These are phyloP conservation scores for Notarius lentiginosus DNA, from an alignment of 2,113 vertebrate species.

Conservation along the genomic window DNA sequence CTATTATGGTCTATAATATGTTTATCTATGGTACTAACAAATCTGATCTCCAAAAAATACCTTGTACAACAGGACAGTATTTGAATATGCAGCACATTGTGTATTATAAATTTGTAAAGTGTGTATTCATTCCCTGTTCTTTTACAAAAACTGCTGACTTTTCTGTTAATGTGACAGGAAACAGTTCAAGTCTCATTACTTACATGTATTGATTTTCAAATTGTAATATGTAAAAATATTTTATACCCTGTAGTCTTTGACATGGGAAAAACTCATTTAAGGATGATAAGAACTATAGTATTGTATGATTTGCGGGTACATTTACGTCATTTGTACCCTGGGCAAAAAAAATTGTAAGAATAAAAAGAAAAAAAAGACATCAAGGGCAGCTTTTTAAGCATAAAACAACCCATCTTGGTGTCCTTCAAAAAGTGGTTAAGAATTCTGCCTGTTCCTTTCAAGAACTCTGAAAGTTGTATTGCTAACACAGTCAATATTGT, in stretches of 20 bases:
- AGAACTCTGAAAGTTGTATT: background rate
- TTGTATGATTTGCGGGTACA: background rate
- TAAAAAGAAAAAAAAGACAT: background rate
- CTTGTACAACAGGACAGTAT: slow-evolving; percentile 8
- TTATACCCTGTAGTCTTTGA: background rate
- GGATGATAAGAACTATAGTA: background rate
- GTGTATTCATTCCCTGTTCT: background rate
- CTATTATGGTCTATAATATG: background rate
- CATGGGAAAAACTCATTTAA: background rate
- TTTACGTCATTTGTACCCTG: background rate
- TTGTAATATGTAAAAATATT: background rate
- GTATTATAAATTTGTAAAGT: background rate
- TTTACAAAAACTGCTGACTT: background rate
- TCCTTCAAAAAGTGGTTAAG: background rate
- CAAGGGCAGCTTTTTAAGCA: background rate
- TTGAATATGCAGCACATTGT: background rate
- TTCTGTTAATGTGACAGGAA: background rate
- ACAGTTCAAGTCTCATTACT: slow-evolving; percentile 1
- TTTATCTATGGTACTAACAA: background rate
- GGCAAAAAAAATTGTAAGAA: background rate
- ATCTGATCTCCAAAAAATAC: background rate
- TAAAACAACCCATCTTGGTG: background rate
- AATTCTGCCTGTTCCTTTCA: background rate
- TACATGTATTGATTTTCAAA: background rate
- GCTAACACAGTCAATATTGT: background rate